These are phyloP conservation scores for Phylloscopus collybita DNA, from an alignment of 2,797 vertebrate species.

Conservation along the genomic window DNA sequence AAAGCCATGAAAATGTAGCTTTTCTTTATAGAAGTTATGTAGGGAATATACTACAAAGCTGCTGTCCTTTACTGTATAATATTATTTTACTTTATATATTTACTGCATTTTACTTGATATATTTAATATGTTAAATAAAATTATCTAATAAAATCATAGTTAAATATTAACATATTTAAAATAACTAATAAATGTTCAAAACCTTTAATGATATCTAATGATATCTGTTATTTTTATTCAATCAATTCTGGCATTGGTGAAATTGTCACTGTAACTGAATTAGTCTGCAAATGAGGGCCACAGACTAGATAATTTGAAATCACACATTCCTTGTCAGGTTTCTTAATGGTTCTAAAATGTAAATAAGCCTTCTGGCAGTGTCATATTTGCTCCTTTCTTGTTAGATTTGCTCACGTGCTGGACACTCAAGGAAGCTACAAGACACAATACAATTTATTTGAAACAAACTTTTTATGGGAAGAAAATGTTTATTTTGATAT, in stretches of 20 bases:
- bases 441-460: not conserved
- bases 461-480: not conserved
- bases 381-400: not conserved
- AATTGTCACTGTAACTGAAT: not conserved
- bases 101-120: not conserved
- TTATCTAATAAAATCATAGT: not conserved
- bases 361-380: not conserved
- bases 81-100: not conserved
- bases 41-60: not conserved
- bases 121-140: not conserved
- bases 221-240: not conserved
- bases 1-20: not conserved
- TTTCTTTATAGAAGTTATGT: not conserved
- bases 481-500: not conserved
- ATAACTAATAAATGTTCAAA: not conserved
- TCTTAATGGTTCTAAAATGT: not conserved
- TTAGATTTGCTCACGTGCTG: not conserved
- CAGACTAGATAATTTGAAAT: not conserved
- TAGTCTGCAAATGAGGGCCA: not conserved
- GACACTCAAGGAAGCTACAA: not conserved
- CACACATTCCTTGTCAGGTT: not conserved
- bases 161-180: not conserved
- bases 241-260: not conserved
- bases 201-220: not conserved
- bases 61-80: not conserved